Conservation (phyloP, 2,113 vertebrate genomes). For the Holacanthus passer region DNA sequence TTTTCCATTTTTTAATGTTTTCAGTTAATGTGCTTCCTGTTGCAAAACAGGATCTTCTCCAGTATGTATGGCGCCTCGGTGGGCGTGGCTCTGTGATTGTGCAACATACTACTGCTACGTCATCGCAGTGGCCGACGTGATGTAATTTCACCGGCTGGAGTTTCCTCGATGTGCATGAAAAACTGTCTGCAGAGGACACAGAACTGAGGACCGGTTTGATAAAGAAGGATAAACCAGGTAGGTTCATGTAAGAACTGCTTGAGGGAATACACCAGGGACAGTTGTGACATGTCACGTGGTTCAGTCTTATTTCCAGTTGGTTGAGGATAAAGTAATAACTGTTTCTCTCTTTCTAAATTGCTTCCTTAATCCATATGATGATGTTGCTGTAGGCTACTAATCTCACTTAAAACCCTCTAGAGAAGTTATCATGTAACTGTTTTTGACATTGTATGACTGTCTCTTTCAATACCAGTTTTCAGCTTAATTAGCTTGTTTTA, state of each 20-base stretch:
- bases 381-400: background rate
- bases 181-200: too few relatives aligned
- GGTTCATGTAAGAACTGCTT: background rate
- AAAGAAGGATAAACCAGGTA: background rate
- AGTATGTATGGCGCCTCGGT: background rate
- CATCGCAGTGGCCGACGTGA: background rate
- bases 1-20: background rate
- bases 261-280: background rate
- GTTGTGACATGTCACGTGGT: background rate
- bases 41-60: constrained; percentile 26
- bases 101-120: constrained; percentile 32
- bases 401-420: background rate
- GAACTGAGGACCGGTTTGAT: background rate
- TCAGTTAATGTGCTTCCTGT: background rate
- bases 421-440: background rate
- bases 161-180: background rate
- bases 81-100: constrained; percentile 27
- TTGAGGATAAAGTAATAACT: background rate
- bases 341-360: too few relatives aligned
- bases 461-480: background rate
- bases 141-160: background rate
- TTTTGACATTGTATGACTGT: background rate
- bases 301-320: background rate
- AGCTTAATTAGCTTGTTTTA: background rate
- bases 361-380: too few relatives aligned